Conservation (phyloP, 2,113 vertebrate species). For the Bujurquina vittata region DNA sequence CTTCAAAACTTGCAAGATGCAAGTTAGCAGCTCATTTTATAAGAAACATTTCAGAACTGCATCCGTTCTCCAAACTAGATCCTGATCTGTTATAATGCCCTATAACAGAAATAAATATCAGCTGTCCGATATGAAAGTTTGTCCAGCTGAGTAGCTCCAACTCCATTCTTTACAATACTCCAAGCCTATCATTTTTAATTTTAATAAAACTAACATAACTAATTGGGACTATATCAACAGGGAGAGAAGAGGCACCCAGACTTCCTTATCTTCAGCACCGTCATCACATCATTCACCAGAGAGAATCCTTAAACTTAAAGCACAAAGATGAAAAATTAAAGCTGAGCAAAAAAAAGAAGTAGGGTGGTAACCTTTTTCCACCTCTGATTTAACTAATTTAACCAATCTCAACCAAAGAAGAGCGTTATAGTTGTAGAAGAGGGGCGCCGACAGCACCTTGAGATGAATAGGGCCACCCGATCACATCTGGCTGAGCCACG, state of each 20-base stretch:
- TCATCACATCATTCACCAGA: not conserved
- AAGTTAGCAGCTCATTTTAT: not conserved
- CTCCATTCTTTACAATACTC: too few relatives aligned
- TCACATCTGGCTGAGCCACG: slow-evolving; percentile 54
- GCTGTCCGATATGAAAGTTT: too few relatives aligned
- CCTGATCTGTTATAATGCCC: not conserved
- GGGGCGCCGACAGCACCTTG: slow-evolving; percentile 54
- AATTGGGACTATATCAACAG: not conserved
- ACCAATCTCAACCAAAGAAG: slow-evolving; percentile 3
- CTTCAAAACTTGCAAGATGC: not conserved
- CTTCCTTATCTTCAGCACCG: not conserved
- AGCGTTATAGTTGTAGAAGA: not conserved
- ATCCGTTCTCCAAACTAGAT: not conserved
- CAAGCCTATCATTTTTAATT: too few relatives aligned
- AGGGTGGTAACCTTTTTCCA: slow-evolving; percentile 10
- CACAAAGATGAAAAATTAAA: slow-evolving; percentile 2
- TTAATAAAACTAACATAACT: too few relatives aligned
- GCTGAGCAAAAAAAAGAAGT: not conserved
- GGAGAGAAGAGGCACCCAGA: not conserved
- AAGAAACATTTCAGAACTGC: not conserved
- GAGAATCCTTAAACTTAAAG: not conserved
- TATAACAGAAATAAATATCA: not conserved
- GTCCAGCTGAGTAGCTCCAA: too few relatives aligned
- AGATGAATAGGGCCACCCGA: slow-evolving; percentile 59
- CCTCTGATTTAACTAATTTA: slow-evolving; percentile 34